Percentiles rank a stretch among this genome's conserved stretches.
phyloP scores from a whole-genome alignment of 2,888 invertebrate genomes.

The Notodonta ziczac region DNA sequence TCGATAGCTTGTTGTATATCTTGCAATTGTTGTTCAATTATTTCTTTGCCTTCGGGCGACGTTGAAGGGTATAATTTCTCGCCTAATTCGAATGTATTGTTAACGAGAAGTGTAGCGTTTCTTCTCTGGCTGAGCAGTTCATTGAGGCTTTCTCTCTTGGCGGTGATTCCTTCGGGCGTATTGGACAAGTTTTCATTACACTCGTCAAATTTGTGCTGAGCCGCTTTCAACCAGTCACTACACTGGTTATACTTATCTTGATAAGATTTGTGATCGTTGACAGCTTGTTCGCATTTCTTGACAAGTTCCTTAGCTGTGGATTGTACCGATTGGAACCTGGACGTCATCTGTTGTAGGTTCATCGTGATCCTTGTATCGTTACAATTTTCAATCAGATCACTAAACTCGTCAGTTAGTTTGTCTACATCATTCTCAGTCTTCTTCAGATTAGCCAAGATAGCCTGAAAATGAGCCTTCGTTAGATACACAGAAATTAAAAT shows the following conservation, averaged over 20 bases:
- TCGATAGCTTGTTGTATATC: constrained; percentile 94
- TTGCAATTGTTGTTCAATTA: constrained; percentile 92
- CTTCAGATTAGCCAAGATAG: constrained; percentile 90
- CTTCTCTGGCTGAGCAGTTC: constrained; percentile 91
- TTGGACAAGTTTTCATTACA: constrained; percentile 86
- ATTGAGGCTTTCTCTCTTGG: constrained; percentile 88
- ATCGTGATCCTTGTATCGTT: constrained; percentile 94
- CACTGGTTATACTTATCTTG: constrained; percentile 94
- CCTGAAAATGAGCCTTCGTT: constrained; percentile 75
- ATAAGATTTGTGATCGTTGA: constrained; percentile 91
- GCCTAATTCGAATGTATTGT: constrained; percentile 93
- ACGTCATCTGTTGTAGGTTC: constrained; percentile 94
- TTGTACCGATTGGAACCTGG: constrained; percentile 95
- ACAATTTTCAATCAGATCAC: constrained; percentile 92
- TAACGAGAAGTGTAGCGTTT: constrained; percentile 89
- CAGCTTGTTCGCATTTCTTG: constrained; percentile 96
- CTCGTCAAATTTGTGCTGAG: constrained; percentile 89
- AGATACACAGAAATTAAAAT: constrained; percentile 5
- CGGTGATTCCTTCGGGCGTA: constrained; percentile 88
- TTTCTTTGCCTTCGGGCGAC: constrained; percentile 93
- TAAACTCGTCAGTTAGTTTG: constrained; percentile 93
- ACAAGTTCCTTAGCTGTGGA: constrained; percentile 95
- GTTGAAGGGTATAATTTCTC: constrained; percentile 95
- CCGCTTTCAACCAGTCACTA: constrained; percentile 90
- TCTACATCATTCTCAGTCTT: constrained; percentile 95